A percentile compares a stretch with the other conserved stretches of the same genome.
Evolutionary conservation across 2,888 invertebrate genomes (phyloP).

Genomic region (Lissocephala sabroskyi): DNA sequence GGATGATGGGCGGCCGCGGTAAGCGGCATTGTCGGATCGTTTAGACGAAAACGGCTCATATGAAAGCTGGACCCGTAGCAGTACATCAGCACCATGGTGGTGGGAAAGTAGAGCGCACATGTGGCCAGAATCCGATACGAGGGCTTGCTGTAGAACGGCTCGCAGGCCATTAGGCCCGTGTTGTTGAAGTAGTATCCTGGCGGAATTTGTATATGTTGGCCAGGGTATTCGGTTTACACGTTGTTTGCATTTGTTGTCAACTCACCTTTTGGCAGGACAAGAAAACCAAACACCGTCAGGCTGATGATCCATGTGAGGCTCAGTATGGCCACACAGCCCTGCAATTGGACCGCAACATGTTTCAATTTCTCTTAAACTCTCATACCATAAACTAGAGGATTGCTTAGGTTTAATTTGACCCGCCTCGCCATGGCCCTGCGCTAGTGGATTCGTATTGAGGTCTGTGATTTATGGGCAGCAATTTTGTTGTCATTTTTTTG

Average conservation of each 20-base stretch:
- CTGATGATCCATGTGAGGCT: conserved; percentile 90
- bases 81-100: conserved; percentile 93
- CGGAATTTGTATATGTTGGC: neutral
- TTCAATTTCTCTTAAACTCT: too few relatives aligned
- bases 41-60: conserved; percentile 83
- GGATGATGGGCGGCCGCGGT: conserved; percentile 70
- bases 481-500: too few relatives aligned
- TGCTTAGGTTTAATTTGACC: too few relatives aligned
- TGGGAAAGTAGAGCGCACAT: conserved; percentile 91
- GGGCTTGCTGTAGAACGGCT: conserved; percentile 86
- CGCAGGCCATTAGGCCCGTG: conserved; percentile 88
- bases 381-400: too few relatives aligned
- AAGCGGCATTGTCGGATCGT: conserved; percentile 72
- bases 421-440: too few relatives aligned
- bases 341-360: conserved; percentile 42
- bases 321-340: conserved; percentile 89
- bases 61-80: conserved; percentile 93
- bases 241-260: conserved; percentile 9
- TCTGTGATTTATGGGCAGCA: conserved; percentile 50
- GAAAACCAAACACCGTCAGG: conserved; percentile 85
- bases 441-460: too few relatives aligned
- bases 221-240: neutral
- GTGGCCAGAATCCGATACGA: conserved; percentile 85
- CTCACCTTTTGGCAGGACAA: conserved; percentile 84
- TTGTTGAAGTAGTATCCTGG: conserved; percentile 89